These are phyloP conservation scores for Coptotermes formosanus DNA, from an alignment of 1,140 invertebrate species.

Conservation along the genomic window DNA sequence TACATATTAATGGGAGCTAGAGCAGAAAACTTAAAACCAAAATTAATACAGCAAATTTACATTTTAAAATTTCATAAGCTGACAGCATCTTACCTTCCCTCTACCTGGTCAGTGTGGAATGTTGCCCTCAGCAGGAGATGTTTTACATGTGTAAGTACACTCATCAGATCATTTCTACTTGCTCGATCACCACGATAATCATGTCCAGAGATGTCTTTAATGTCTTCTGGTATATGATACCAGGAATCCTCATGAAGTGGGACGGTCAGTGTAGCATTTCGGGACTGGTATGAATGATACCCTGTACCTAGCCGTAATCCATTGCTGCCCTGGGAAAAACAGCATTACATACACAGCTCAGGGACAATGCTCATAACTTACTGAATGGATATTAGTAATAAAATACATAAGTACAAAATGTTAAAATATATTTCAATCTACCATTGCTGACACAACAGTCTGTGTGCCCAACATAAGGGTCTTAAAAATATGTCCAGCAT, in stretches of 20 bases:
- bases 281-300: slow-evolving; percentile 60
- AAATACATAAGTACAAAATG: background rate
- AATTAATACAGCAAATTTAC: no score
- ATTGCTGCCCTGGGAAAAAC: slow-evolving; percentile 56
- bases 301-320: slow-evolving; percentile 70
- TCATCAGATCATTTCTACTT: slow-evolving; percentile 76
- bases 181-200: slow-evolving; percentile 64
- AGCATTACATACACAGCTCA: background rate
- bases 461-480: no score
- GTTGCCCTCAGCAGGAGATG: slow-evolving; percentile 83
- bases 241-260: slow-evolving; percentile 68
- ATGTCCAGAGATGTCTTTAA: slow-evolving; percentile 60
- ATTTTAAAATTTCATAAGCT: no score
- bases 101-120: slow-evolving; percentile 92
- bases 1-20: no score
- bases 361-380: background rate
- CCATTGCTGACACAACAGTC: no score
- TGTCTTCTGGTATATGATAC: slow-evolving; percentile 66
- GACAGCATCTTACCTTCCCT: slow-evolving; percentile 61
- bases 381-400: background rate
- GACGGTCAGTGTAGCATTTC: slow-evolving; percentile 59
- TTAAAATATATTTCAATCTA: background rate
- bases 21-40: no score
- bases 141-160: slow-evolving; percentile 76
- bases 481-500: no score